These are phyloP conservation scores for Callipepla squamata DNA, from an alignment of 2,113 vertebrate species.

Conservation along the genomic window DNA sequence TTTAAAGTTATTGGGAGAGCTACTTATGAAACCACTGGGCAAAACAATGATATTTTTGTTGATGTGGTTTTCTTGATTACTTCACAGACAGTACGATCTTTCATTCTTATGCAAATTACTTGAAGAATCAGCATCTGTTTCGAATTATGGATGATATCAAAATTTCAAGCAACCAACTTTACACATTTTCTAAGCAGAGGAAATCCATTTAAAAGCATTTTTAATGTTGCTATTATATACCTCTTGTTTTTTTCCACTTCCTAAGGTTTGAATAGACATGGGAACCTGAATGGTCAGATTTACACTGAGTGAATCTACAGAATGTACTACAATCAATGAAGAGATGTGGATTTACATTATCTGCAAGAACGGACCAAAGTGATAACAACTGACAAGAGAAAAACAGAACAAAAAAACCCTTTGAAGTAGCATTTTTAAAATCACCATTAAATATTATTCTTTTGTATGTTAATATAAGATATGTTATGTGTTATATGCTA, in stretches of 20 bases:
- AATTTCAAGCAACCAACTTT: not conserved
- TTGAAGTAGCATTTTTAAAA: constrained; percentile 14
- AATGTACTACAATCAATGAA: not conserved
- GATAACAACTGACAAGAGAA: not conserved
- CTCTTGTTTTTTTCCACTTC: not conserved
- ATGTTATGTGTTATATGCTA: not conserved
- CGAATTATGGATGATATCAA: not conserved
- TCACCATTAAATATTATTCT: not conserved
- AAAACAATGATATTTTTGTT: not conserved
- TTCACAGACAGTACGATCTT: not conserved
- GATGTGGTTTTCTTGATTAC: not conserved
- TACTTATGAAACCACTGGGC: not conserved
- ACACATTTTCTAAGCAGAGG: not conserved
- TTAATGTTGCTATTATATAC: not conserved
- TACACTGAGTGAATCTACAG: constrained; percentile 27
- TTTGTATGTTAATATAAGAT: not conserved
- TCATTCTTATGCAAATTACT: not conserved
- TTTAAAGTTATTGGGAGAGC: not conserved
- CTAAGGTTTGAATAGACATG: not conserved
- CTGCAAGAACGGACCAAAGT: not conserved
- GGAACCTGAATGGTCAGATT: constrained; percentile 11
- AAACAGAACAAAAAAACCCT: not conserved
- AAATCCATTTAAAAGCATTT: constrained; percentile 19
- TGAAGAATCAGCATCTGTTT: not conserved
- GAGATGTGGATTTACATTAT: not conserved